These are phyloP conservation scores for Ceratothoa steindachneri DNA, from an alignment of 2,888 invertebrate species.

Conservation along the genomic window DNA sequence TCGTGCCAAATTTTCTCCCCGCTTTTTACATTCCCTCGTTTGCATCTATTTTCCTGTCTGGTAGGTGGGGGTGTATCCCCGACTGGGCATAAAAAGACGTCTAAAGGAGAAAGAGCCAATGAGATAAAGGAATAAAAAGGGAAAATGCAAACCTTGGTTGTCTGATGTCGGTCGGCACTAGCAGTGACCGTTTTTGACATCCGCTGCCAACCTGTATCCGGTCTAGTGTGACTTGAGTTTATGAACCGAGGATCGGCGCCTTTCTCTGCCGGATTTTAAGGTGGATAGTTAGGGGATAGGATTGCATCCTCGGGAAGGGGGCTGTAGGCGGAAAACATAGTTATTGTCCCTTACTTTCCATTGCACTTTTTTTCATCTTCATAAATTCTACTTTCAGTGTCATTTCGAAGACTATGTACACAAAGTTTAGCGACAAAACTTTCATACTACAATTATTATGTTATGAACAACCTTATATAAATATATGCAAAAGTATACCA, in stretches of 20 bases:
- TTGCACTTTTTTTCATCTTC: neutral
- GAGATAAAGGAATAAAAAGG: too few relatives aligned
- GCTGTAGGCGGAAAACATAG: too few relatives aligned
- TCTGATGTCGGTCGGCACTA: too few relatives aligned
- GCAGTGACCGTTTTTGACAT: conserved; percentile 32
- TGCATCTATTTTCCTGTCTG: too few relatives aligned
- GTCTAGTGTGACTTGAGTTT: conserved; percentile 31
- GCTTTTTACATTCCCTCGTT: too few relatives aligned
- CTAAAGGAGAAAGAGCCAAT: too few relatives aligned
- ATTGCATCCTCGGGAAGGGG: too few relatives aligned
- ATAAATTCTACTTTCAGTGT: neutral
- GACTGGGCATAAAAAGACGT: too few relatives aligned
- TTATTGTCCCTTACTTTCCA: neutral
- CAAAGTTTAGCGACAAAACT: neutral
- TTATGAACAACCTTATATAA: neutral
- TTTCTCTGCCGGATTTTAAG: neutral
- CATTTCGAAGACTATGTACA: neutral
- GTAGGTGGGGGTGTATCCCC: too few relatives aligned
- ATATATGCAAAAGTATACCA: neutral
- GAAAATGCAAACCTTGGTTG: neutral
- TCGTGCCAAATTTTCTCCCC: too few relatives aligned
- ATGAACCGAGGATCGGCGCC: conserved; percentile 12
- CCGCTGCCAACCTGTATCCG: conserved; percentile 28
- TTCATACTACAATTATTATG: neutral
- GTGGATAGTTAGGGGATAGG: neutral